These are phyloP conservation scores for Megaceryle torquata DNA, from an alignment of 2,113 vertebrate genomes.

Conservation along the genomic window DNA sequence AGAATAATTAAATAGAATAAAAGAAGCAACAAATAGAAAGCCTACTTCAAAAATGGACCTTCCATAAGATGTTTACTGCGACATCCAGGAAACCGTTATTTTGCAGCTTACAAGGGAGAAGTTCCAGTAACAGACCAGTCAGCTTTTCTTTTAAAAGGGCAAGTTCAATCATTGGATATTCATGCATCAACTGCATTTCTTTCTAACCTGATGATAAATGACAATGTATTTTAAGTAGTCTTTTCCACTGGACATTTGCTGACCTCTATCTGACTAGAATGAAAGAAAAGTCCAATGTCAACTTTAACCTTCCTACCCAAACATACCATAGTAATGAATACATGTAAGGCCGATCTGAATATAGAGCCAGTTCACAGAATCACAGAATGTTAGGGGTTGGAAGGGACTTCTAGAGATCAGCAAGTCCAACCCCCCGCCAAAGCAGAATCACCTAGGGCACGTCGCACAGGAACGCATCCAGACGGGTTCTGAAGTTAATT, in stretches of 20 bases:
- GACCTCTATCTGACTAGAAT: conserved; percentile 17
- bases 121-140: background rate
- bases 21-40: background rate
- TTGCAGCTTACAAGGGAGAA: background rate
- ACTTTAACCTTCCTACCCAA: conserved; percentile 39
- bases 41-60: background rate
- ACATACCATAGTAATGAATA: background rate
- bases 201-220: background rate
- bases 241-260: background rate
- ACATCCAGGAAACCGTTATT: fast-evolving
- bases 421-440: too few species aligned
- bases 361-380: background rate
- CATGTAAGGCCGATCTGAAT: background rate
- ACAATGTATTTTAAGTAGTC: background rate
- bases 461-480: too few species aligned
- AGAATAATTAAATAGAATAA: background rate
- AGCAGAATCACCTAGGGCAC: too few species aligned
- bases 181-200: background rate
- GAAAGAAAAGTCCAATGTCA: conserved; percentile 17
- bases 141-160: background rate
- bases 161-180: background rate
- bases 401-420: too few species aligned
- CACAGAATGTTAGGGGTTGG: too few species aligned
- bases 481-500: background rate
- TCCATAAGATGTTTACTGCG: background rate